Conservation (phyloP, 2,888 invertebrate species). For the Eumacrocentrus americanus region DNA sequence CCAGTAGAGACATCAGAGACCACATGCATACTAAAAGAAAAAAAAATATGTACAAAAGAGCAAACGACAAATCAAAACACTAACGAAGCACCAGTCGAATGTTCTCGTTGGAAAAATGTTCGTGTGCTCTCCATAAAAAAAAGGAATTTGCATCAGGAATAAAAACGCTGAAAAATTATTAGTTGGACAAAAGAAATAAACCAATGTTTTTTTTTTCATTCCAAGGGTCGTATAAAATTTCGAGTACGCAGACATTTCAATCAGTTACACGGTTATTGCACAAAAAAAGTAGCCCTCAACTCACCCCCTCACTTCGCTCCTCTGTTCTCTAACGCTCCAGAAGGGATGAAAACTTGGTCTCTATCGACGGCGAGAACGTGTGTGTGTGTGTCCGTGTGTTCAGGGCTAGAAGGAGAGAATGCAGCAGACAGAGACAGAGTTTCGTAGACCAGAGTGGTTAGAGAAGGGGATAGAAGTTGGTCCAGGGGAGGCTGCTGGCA, state of each 20-base stretch:
- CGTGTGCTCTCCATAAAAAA: too few species aligned
- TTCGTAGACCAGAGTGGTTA: too few species aligned
- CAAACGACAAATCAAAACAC: neutral
- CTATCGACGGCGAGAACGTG: conserved; percentile 25
- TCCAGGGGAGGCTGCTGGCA: conserved; percentile 56
- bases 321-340: conserved; percentile 1
- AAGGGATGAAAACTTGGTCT: conserved; percentile 34
- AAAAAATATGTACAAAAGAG: neutral
- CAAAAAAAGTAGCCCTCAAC: conserved; percentile 7
- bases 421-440: conserved; percentile 13
- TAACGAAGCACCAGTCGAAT: conserved; percentile 13
- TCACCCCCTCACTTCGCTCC: neutral
- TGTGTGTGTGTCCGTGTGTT: conserved; percentile 7
- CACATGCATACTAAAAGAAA: neutral
- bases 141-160: conserved; percentile 11
- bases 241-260: conserved; percentile 34
- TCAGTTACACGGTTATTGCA: conserved; percentile 33
- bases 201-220: too few species aligned
- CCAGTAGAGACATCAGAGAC: neutral
- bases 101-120: conserved; percentile 10
- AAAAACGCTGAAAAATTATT: conserved; percentile 6
- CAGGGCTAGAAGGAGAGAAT: conserved; percentile 54
- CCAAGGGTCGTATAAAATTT: conserved; percentile 28
- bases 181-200: neutral
- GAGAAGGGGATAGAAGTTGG: conserved; percentile 39